phyloP scores from a whole-genome alignment of 2,797 vertebrate genomes.

The Yasuhikotakia modesta region DNA sequence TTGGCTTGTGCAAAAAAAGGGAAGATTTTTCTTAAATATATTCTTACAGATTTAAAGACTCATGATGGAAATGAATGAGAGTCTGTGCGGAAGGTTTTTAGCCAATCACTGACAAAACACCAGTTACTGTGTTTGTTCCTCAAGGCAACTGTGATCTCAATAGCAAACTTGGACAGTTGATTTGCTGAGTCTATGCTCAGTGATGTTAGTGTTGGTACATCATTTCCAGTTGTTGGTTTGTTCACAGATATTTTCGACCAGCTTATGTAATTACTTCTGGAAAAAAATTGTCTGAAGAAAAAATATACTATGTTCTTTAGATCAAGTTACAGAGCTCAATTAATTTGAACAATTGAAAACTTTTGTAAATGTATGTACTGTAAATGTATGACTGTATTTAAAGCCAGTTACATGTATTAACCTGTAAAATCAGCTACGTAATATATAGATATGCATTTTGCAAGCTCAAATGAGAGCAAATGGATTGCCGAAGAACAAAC shows the following conservation, averaged over 20 bases:
- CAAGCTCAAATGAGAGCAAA: slow-evolving; percentile 65
- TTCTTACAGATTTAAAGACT: neutral
- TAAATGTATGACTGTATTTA: slow-evolving; percentile 59
- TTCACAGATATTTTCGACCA: slow-evolving; percentile 20
- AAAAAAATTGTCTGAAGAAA: slow-evolving; percentile 41
- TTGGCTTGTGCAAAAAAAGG: slow-evolving; percentile 27
- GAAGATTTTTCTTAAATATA: slow-evolving; percentile 7
- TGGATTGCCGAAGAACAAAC: slow-evolving; percentile 64
- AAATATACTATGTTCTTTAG: slow-evolving; percentile 44
- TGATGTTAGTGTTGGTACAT: neutral
- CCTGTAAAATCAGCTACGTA: slow-evolving; percentile 55
- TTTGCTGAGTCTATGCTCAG: neutral
- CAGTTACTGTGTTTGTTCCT: slow-evolving; percentile 34
- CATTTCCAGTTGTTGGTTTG: slow-evolving; percentile 17
- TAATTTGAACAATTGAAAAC: slow-evolving; percentile 52
- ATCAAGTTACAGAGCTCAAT: slow-evolving; percentile 48
- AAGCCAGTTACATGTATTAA: slow-evolving; percentile 51
- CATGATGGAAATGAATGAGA: neutral
- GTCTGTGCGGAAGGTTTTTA: slow-evolving; percentile 27
- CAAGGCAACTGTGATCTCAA: slow-evolving; percentile 35
- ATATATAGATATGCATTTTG: slow-evolving; percentile 71
- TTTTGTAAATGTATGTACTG: slow-evolving; percentile 51
- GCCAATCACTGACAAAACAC: slow-evolving; percentile 24
- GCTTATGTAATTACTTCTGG: slow-evolving; percentile 5
- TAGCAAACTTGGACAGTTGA: slow-evolving; percentile 3